Evolutionary conservation across 1,140 invertebrate species (phyloP), one percentile per base, ranked within the genome.

Genomic region (Drosophila mojavensis): DNA sequence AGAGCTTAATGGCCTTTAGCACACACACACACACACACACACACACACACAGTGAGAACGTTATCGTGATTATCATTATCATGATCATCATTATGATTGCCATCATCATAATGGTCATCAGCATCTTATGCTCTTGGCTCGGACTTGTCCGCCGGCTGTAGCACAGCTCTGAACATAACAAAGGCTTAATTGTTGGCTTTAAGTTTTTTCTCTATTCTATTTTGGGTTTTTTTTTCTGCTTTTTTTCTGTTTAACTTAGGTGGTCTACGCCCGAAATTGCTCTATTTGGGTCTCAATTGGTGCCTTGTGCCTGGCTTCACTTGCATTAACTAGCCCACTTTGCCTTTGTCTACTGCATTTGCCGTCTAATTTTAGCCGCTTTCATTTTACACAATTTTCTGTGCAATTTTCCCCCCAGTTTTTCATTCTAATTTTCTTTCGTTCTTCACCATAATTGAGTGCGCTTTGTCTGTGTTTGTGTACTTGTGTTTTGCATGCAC

Each of bases 1-100:
- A 89, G 84, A 78, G 85, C 84, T 75, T 89, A 89, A 89, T 89
- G 80, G 85, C 84, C 81, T 89, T 89, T 89, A 86, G 72, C 74
- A 79, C 48, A 76, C 75, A 48, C 60, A 55, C 15, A 74, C 56
- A 62, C 64, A 71, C 51, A 11, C 39, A 65, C 45, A 69, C 47
- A 66, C 26, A 55, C 63, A 66, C 15, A 55, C 71, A 65, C 56
- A 50, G 20, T 33, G 45, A 63, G 17, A 60, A 30, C 56, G 20
- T 11, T 39, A 64, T 55, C 36, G 70, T 75, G 17, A 75, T 69
- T 56, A 64, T 66, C 15, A 62, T 58, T 20, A 62, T 60, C 59
- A 61, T 43, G 5, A 20, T 39, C 47, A 72, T 69, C 54, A 61
- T 74, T 47, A 79, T 79, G 64, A 75, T 80, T 41, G 50, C 13